Conservation (phyloP, 2,797 vertebrate genomes). For the Premnoplex brunnescens region DNA sequence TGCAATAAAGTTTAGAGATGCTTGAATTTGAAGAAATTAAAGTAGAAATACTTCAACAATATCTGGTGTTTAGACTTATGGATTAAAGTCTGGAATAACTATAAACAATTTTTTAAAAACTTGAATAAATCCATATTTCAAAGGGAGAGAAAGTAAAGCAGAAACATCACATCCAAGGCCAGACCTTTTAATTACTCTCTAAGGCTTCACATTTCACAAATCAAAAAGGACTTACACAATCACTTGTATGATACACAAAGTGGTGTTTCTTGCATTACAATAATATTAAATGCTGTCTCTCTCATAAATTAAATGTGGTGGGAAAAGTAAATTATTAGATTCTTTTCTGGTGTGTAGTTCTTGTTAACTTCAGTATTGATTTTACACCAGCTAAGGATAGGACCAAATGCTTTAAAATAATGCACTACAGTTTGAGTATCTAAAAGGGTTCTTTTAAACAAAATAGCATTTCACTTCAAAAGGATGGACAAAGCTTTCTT, state of each 20-base stretch:
- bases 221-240: background rate
- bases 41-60: background rate
- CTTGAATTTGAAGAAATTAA: background rate
- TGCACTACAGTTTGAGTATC: background rate
- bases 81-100: background rate
- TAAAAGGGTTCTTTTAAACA: background rate
- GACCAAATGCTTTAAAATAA: constrained; percentile 35
- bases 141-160: background rate
- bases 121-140: background rate
- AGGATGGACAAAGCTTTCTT: constrained; percentile 30
- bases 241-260: background rate
- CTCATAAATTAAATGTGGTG: background rate
- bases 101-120: background rate
- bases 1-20: background rate
- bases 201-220: background rate
- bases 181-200: constrained; percentile 9
- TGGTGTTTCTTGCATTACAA: background rate
- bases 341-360: background rate
- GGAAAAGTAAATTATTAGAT: background rate
- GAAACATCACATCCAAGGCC: background rate
- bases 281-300: background rate
- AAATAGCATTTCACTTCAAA: constrained; percentile 1
- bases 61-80: background rate
- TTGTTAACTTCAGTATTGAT: background rate
- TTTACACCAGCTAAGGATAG: constrained; percentile 1